Evolutionary conservation across 2,797 vertebrate species (phyloP).

Genomic region (Eulemur rubriventer): DNA sequence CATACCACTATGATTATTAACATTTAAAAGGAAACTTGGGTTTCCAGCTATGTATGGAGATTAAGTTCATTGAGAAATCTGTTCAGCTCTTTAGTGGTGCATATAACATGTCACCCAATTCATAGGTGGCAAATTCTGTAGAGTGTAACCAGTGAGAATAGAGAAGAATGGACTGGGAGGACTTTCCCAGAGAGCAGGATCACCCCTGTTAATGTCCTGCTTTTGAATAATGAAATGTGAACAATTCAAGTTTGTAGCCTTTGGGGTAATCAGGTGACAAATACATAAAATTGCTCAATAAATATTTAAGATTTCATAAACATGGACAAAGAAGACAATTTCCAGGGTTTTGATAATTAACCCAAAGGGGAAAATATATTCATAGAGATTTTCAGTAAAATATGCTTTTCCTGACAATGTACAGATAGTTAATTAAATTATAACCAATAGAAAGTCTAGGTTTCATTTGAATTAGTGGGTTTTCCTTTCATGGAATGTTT

Average conservation of each 20-base stretch:
- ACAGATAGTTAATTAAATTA: neutral
- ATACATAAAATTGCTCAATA: neutral
- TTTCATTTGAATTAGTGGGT: neutral
- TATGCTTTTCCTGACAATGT: neutral
- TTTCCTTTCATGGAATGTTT: neutral
- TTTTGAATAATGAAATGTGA: conserved; percentile 5
- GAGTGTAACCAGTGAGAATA: neutral
- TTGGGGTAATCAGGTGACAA: neutral
- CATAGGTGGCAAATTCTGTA: neutral
- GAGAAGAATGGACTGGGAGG: neutral
- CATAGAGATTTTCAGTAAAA: conserved; percentile 13
- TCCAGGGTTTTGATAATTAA: neutral
- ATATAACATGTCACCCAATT: neutral
- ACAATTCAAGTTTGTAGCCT: neutral
- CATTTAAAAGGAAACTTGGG: conserved; percentile 16
- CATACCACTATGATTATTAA: neutral
- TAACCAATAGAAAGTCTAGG: neutral
- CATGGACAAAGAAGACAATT: neutral
- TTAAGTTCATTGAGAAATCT: neutral
- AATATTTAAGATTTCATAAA: conserved; percentile 3
- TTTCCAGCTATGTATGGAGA: neutral
- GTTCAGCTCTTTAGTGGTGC: neutral
- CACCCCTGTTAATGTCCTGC: neutral
- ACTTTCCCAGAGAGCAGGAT: neutral
- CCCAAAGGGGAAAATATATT: neutral